phyloP scores from a whole-genome alignment of 2,888 invertebrate genomes.

The Chymomyza fuscimana region DNA sequence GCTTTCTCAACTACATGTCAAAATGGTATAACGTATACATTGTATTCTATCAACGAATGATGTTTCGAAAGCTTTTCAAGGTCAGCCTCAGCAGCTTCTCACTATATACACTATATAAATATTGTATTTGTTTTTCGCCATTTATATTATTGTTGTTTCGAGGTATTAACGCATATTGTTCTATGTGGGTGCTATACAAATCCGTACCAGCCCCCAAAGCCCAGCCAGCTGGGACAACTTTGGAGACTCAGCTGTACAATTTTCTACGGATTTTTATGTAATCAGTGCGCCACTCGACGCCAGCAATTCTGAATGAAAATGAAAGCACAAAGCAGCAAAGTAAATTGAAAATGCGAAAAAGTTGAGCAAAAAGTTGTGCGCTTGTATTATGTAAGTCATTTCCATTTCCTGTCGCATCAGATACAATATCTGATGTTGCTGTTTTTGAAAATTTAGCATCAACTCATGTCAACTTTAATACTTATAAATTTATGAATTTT shows the following conservation, averaged over 20 bases:
- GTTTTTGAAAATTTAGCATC: neutral
- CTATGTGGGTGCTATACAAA: neutral
- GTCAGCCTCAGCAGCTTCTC: neutral
- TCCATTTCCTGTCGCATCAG: neutral
- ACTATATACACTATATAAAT: neutral
- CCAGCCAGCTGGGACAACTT: neutral
- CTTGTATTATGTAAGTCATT: neutral
- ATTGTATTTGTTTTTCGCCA: neutral
- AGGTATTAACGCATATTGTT: neutral
- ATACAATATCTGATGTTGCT: neutral
- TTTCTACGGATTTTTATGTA: neutral
- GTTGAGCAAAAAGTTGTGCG: neutral
- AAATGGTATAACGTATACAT: neutral
- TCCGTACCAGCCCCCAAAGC: neutral
- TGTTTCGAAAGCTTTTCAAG: neutral
- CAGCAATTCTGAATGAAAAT: neutral
- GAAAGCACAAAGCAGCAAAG: neutral
- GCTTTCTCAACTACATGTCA: neutral
- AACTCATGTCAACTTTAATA: neutral
- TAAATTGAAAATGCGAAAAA: neutral
- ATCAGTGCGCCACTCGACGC: neutral
- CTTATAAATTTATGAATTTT: constrained; percentile 9
- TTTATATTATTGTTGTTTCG: neutral
- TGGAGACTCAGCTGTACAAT: neutral
- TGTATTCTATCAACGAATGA: neutral